Conservation (phyloP, 2,888 invertebrate genomes). For the Cheilosia vulpina region DNA sequence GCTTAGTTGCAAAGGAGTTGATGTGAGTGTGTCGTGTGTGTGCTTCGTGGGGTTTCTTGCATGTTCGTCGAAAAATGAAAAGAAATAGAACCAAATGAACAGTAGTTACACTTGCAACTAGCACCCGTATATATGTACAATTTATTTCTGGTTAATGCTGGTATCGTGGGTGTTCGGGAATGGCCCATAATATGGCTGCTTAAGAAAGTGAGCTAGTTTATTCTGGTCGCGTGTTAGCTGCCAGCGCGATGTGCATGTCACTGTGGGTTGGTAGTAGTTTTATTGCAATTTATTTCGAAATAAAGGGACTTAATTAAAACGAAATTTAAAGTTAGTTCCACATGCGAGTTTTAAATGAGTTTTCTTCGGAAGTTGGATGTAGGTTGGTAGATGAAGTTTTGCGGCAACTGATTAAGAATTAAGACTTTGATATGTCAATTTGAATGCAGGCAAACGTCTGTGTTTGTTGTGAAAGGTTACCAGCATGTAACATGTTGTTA, state of each 20-base stretch:
- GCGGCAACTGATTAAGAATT: not conserved
- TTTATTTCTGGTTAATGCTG: constrained; percentile 27
- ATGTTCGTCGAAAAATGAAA: not conserved
- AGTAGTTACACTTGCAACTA: constrained; percentile 25
- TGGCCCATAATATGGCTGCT: constrained; percentile 19
- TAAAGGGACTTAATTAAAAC: constrained; percentile 55
- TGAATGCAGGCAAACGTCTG: too few relatives aligned
- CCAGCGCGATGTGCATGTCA: constrained; percentile 9
- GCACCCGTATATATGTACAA: not conserved
- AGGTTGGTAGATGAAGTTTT: not conserved
- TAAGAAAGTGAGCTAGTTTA: constrained; percentile 39
- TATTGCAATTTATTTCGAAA: constrained; percentile 52
- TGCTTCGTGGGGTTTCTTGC: constrained; percentile 5
- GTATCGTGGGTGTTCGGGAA: constrained; percentile 24
- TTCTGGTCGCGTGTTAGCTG: constrained; percentile 38
- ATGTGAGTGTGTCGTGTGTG: not conserved
- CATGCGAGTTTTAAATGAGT: constrained; percentile 30
- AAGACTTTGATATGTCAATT: too few relatives aligned
- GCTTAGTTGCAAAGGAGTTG: not conserved
- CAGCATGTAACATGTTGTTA: too few relatives aligned
- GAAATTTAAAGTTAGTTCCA: constrained; percentile 35
- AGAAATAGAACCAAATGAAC: constrained; percentile 12
- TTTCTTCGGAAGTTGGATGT: not conserved
- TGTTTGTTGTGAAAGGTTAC: too few relatives aligned
- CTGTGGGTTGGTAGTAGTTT: constrained; percentile 23